These are phyloP conservation scores for Stegodyphus mimosarum DNA, from an alignment of 1,140 invertebrate species.

Conservation along the genomic window DNA sequence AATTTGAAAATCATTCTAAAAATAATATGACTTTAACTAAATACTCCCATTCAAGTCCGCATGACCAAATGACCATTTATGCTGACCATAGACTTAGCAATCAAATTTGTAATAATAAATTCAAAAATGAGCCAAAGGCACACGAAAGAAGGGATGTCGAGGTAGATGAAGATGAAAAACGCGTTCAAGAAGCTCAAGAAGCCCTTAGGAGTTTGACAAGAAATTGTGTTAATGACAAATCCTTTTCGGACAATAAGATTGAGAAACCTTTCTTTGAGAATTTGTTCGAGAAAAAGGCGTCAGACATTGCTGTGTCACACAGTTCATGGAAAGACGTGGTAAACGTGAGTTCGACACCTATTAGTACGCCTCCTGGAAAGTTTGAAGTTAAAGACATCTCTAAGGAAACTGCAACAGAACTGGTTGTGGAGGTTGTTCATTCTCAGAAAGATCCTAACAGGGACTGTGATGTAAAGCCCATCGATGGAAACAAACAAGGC, in stretches of 20 bases:
- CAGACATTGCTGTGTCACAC: neutral
- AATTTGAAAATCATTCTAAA: no score
- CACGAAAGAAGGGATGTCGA: neutral
- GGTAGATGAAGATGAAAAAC: slow-evolving; percentile 78
- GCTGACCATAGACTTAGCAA: no score
- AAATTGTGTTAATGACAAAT: slow-evolving; percentile 29
- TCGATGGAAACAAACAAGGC: no score
- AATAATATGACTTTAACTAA: no score
- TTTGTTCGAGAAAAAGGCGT: slow-evolving; percentile 80
- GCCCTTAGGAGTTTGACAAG: slow-evolving; percentile 84
- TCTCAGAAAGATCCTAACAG: no score
- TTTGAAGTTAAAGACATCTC: neutral
- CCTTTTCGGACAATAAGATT: slow-evolving; percentile 70
- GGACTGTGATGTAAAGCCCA: no score
- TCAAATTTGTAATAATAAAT: neutral
- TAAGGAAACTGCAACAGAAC: no score
- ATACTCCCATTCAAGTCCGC: no score
- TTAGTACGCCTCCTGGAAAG: neutral
- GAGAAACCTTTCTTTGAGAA: slow-evolving; percentile 85
- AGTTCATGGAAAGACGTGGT: slow-evolving; percentile 74
- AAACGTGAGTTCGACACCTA: slow-evolving; percentile 69
- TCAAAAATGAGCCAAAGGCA: neutral
- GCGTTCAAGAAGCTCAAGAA: slow-evolving; percentile 86
- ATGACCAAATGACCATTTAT: no score
- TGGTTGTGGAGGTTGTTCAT: no score